Evolutionary conservation across 2,888 invertebrate species (phyloP), one percentile per base, ranked within the genome.

Genomic region (Agonopterix heracliana): DNA sequence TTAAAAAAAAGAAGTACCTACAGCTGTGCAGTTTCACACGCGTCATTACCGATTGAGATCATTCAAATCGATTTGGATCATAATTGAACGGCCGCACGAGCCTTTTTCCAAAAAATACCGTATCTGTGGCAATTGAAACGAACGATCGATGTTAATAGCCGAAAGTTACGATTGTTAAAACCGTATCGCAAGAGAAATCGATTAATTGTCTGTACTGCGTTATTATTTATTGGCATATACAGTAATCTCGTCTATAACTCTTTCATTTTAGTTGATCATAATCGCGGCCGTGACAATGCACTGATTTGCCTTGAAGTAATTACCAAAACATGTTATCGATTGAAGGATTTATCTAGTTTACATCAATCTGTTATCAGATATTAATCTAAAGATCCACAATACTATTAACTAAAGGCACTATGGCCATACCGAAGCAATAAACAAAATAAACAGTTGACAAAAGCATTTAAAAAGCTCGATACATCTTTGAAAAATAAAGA

Each of bases 21-120:
- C 78, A 79, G 74, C 74, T 78, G 76, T 71, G 56, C 50, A 50
- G 46, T 41, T 56, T 68, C 71, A 64, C 70, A 74, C 74, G 77
- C 75, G 66, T 70, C 70, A 78, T 82, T 81, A 80, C 71, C 74
- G 81, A 85, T 84, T 80, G 77, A 69, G 68, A 81, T 81, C 79
- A 70, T 69, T 73, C 67, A 71, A 80, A 81, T 77, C 76, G 81
- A 78, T 78, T 76, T 71, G 66, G 68, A 72, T 74, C 64, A 68
- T 81, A 82, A 85, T 84, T 77, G 82, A 76, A 74, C 74, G 77
- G 68, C 69, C 79, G 81, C 79, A 80, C 79, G 75, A 71, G 71
- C 66, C 63, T 58, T 53, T 57, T 55, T 54, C 48, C 47, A 48
- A 52, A 55, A 50, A 56, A 59, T 54, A 52, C 48, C 49, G 49